Base-by-base conservation (phyloP, 2,113 vertebrate genomes). In the Vulpes vulpes region DNA sequence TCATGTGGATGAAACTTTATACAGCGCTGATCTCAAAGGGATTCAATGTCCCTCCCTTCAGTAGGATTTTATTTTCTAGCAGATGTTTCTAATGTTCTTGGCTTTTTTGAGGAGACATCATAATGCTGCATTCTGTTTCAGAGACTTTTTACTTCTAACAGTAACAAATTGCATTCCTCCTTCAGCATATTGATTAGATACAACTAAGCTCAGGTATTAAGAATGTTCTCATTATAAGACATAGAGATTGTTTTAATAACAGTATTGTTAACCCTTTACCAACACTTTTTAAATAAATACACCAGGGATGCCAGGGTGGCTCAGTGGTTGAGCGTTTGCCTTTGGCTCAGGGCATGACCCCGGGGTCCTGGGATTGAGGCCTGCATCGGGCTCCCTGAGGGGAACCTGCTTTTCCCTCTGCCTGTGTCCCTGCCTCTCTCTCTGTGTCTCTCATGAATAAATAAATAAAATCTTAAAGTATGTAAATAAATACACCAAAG, bases 91-190 rank as follows among this genome's bases (percentile, higher is more conserved):
- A 69, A 30, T 27, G 35, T 82, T 87, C 25, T 49, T 69, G 51
- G 71, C 23, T 94, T 76, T 53, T 76, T 57, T 73, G 73, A 4
- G 64, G 67, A 73, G 96, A 74, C 43, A 64, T n/a, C 55, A 87
- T 59, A 32, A 92, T 4, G 91, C 55, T 15, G 67, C n/a, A 30
- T 71, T 95, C n/a, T 78, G 43, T 57, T 86, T 85, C 30, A 69
- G 73, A 94, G 57, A 86, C 64, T 69, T 94, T 83, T 84, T 35
- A 59, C 30, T 96, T 95, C 78, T 76, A 64, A 86, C 94, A 94
- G 65, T 32, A 95, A 57, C 2, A 78, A 60, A 59, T 51, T 65
- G 30, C 16, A 35, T 3, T 19, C 23, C 7, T 76, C 91, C 78
- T 27, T 80, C n/a, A 38, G 11, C 60, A 71, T 25, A 43, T 65